These are phyloP conservation scores for Brachionus angularis DNA, from an alignment of 1,140 invertebrate genomes.

Conservation along the genomic window DNA sequence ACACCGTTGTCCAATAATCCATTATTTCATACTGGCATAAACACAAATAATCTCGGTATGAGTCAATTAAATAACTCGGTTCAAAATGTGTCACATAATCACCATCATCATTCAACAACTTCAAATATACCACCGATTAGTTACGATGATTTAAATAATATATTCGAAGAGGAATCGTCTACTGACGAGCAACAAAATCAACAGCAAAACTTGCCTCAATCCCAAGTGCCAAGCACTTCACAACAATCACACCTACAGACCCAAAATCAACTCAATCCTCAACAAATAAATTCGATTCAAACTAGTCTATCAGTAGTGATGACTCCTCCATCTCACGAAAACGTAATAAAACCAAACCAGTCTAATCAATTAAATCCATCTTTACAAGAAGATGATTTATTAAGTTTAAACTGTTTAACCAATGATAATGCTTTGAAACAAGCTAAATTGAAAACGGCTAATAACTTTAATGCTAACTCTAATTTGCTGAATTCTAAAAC, in stretches of 20 bases:
- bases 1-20: not conserved
- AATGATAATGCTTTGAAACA: too few relatives aligned
- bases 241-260: not conserved
- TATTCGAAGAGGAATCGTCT: conserved; percentile 39
- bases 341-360: conserved; percentile 16
- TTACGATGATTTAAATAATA: conserved; percentile 38
- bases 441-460: too few relatives aligned
- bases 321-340: conserved; percentile 36
- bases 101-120: not conserved
- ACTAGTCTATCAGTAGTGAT: conserved; percentile 17
- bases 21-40: not conserved
- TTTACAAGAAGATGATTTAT: not conserved
- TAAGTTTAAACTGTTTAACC: too few relatives aligned
- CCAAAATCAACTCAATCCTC: not conserved
- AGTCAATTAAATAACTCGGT: too few relatives aligned
- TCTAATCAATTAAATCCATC: not conserved
- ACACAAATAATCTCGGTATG: too few relatives aligned
- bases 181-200: not conserved
- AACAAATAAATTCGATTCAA: conserved; percentile 21
- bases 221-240: too few relatives aligned
- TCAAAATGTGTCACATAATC: too few relatives aligned
- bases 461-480: too few relatives aligned
- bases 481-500: too few relatives aligned
- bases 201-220: too few relatives aligned
- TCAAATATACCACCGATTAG: not conserved